Percentiles rank a stretch among this genome's conserved stretches.
These are phyloP conservation scores for Cantharis nigra DNA, from an alignment of 2,888 invertebrate species.

Conservation along the genomic window DNA sequence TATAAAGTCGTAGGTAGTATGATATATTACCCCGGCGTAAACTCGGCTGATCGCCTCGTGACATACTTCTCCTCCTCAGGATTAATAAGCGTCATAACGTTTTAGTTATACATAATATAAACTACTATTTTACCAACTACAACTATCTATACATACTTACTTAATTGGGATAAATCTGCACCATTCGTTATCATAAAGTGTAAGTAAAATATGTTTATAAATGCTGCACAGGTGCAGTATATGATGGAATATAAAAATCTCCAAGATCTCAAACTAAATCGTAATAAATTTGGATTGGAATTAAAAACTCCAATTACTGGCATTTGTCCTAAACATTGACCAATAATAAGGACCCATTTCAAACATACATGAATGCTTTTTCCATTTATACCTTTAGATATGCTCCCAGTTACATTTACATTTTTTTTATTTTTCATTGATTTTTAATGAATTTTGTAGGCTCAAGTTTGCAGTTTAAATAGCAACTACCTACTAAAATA, in stretches of 20 bases:
- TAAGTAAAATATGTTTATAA: not conserved
- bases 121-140: too few relatives aligned
- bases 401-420: not conserved
- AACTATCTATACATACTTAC: conserved; percentile 4
- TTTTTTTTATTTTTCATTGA: not conserved
- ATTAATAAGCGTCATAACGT: too few relatives aligned
- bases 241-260: conserved; percentile 10
- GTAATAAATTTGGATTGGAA: conserved; percentile 4
- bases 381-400: not conserved
- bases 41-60: too few relatives aligned
- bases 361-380: conserved; percentile 11
- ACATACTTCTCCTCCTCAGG: too few relatives aligned
- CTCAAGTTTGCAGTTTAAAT: not conserved
- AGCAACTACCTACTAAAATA: not conserved
- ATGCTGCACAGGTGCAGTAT: conserved; percentile 1
- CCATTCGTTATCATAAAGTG: not conserved
- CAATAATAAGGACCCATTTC: conserved; percentile 26
- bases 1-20: too few relatives aligned
- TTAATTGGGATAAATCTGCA: not conserved
- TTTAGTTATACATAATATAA: too few relatives aligned
- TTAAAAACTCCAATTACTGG: conserved; percentile 25
- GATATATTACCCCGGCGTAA: too few relatives aligned
- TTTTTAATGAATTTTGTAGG: not conserved
- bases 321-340: conserved; percentile 32
- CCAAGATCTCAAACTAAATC: conserved; percentile 28